These are phyloP conservation scores for Illadopsis cleaveri DNA, from an alignment of 2,113 vertebrate genomes.

Conservation along the genomic window DNA sequence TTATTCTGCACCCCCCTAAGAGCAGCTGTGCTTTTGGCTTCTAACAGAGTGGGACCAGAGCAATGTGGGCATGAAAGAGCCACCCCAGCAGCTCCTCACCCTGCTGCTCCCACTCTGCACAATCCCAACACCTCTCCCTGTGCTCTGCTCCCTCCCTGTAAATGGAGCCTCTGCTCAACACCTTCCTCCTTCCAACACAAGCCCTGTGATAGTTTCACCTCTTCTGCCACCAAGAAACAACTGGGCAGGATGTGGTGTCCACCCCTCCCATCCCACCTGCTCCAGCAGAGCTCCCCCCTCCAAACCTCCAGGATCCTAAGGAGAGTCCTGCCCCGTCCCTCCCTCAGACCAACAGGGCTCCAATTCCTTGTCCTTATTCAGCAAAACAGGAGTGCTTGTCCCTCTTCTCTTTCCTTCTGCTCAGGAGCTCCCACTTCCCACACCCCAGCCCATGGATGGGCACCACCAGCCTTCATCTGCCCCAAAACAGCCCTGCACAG, in stretches of 20 bases:
- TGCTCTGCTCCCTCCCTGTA: neutral
- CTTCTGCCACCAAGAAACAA: neutral
- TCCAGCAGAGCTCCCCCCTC: neutral
- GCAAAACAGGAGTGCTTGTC: neutral
- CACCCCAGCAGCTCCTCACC: neutral
- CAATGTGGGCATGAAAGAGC: accelerated
- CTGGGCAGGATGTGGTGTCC: neutral
- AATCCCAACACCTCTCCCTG: accelerated
- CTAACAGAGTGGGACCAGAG: neutral
- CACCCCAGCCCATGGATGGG: neutral
- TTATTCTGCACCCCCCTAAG: neutral
- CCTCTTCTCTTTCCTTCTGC: neutral
- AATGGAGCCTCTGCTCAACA: neutral
- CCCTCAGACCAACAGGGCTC: neutral
- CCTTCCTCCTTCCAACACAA: neutral
- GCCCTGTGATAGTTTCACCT: neutral
- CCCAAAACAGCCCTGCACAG: neutral
- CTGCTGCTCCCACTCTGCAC: accelerated
- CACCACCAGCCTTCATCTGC: neutral
- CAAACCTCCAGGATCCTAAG: neutral
- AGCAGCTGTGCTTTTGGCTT: neutral
- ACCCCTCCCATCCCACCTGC: neutral
- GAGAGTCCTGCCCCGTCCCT: neutral
- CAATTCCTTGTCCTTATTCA: neutral
- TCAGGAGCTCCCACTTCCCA: neutral